phyloP scores from a whole-genome alignment of 2,113 vertebrate species.

The Dunckerocampus dactyliophorus region DNA sequence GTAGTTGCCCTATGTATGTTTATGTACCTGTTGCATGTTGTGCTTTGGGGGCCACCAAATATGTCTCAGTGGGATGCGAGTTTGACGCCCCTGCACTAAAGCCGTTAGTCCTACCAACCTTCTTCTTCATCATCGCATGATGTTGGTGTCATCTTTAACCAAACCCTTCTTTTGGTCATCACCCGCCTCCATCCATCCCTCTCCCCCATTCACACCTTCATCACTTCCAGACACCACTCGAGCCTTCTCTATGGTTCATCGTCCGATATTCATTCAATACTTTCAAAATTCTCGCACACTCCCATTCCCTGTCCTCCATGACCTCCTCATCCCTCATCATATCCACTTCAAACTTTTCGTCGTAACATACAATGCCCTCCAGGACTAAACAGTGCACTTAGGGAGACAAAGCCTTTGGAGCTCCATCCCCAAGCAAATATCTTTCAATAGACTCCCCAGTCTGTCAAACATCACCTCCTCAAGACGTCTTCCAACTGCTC shows the following conservation, averaged over 20 bases:
- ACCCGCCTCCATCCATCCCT: not conserved
- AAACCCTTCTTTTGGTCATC: not conserved
- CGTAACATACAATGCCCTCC: not conserved
- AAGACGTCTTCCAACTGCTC: not conserved
- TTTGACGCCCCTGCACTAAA: too few species aligned
- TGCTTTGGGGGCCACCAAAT: too few species aligned
- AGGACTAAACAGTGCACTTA: too few species aligned
- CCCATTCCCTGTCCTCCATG: not conserved
- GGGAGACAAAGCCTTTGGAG: not conserved
- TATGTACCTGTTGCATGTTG: not conserved
- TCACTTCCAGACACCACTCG: too few species aligned
- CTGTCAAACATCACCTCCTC: not conserved
- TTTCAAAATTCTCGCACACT: too few species aligned
- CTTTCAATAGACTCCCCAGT: not conserved
- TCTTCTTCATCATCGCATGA: not conserved
- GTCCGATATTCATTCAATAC: too few species aligned
- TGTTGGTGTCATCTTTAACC: not conserved
- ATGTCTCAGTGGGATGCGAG: too few species aligned
- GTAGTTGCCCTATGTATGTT: too few species aligned
- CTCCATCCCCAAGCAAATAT: too few species aligned
- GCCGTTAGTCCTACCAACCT: not conserved
- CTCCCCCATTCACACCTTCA: too few species aligned
- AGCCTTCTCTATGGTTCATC: too few species aligned
- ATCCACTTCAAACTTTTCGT: not conserved
- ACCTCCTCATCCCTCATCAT: not conserved